Conservation (phyloP, 2,888 invertebrate species). For the Monopis laevigella region DNA sequence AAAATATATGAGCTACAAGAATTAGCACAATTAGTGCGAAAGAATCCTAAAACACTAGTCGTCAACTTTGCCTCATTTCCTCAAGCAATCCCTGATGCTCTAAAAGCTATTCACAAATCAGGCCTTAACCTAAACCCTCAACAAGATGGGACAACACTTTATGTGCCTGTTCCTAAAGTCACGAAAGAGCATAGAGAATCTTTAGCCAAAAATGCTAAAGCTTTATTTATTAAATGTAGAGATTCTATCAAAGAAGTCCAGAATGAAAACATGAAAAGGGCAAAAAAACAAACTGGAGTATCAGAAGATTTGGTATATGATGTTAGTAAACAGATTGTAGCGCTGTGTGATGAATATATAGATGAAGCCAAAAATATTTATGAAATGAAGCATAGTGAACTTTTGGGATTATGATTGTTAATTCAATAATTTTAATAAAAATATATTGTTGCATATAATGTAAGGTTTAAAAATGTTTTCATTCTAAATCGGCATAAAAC, state of each 20-base stretch:
- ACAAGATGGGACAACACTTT: constrained; percentile 92
- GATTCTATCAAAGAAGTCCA: constrained; percentile 80
- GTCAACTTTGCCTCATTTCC: constrained; percentile 87
- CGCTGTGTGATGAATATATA: constrained; percentile 74
- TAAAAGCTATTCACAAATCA: constrained; percentile 79
- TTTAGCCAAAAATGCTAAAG: constrained; percentile 88
- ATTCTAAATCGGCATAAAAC: too few relatives aligned
- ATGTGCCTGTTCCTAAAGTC: constrained; percentile 89
- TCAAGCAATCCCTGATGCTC: constrained; percentile 82
- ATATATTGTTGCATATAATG: too few relatives aligned
- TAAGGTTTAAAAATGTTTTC: too few relatives aligned
- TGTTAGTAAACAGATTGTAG: constrained; percentile 75
- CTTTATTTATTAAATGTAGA: constrained; percentile 80
- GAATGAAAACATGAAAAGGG: constrained; percentile 73
- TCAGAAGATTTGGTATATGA: constrained; percentile 75
- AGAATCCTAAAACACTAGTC: constrained; percentile 86
- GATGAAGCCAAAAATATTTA: constrained; percentile 71
- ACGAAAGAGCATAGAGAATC: constrained; percentile 93
- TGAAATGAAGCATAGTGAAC: constrained; percentile 77
- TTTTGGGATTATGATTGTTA: too few relatives aligned
- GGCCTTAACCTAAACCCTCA: constrained; percentile 94
- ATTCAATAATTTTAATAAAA: too few relatives aligned
- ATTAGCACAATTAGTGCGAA: constrained; percentile 85
- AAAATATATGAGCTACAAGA: constrained; percentile 86
- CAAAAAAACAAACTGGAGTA: constrained; percentile 75